These are phyloP conservation scores for Bombus waltoni DNA, from an alignment of 1,140 invertebrate genomes.

Conservation along the genomic window DNA sequence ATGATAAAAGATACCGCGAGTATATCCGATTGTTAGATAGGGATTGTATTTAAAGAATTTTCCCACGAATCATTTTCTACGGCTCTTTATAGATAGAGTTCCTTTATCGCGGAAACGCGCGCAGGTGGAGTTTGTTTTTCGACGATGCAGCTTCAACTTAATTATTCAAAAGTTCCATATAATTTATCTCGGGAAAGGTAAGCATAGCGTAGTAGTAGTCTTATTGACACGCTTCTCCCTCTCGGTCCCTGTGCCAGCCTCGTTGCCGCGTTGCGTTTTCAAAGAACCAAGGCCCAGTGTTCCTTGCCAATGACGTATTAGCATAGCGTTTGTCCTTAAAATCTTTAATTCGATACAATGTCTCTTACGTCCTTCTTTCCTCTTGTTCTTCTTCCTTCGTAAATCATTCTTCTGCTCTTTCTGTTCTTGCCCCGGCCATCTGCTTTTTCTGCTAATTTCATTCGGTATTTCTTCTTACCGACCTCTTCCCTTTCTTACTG, in stretches of 20 bases:
- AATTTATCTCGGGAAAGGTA: not conserved
- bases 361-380: not conserved
- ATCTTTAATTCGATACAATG: slow-evolving; percentile 18
- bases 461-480: not conserved
- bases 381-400: too few species aligned
- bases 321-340: slow-evolving; percentile 8
- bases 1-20: not conserved
- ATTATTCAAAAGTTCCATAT: not conserved
- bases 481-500: not conserved
- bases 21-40: too few species aligned
- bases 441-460: not conserved
- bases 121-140: not conserved
- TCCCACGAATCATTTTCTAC: not conserved
- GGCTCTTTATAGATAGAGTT: not conserved
- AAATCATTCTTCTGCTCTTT: not conserved
- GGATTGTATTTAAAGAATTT: not conserved
- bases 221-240: not conserved
- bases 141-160: not conserved
- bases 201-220: not conserved
- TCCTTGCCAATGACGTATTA: slow-evolving; percentile 39
- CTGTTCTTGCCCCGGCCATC: not conserved
- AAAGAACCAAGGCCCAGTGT: not conserved
- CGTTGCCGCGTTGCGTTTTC: not conserved
- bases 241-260: not conserved
- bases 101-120: too few species aligned